Evolutionary conservation across 2,888 invertebrate genomes (phyloP).

Genomic region (Drosophila tripunctata): DNA sequence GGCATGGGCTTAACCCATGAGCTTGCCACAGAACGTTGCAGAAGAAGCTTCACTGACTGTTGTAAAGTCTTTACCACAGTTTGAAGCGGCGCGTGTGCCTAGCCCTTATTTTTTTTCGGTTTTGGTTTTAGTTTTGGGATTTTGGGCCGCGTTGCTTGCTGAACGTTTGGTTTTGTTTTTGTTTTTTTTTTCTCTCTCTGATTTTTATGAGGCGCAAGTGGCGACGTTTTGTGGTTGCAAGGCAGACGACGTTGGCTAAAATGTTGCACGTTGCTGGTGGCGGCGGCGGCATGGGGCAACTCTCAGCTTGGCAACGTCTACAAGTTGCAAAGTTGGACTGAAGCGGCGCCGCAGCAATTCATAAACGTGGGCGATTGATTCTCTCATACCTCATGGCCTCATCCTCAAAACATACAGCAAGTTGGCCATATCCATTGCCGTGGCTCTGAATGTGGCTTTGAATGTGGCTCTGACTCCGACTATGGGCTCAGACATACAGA

Average conservation of each 20-base stretch:
- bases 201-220: slow-evolving; percentile 79
- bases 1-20: slow-evolving; percentile 52
- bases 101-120: slow-evolving; percentile 71
- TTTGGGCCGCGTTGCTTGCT: slow-evolving; percentile 34
- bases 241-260: slow-evolving; percentile 76
- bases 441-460: slow-evolving; percentile 26
- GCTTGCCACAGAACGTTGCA: slow-evolving; percentile 23
- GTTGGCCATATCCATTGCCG: background rate
- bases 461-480: slow-evolving; percentile 8
- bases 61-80: slow-evolving; percentile 36
- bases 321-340: slow-evolving; percentile 47
- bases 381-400: slow-evolving; percentile 78
- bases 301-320: slow-evolving; percentile 36
- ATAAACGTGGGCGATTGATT: slow-evolving; percentile 83
- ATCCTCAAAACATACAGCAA: slow-evolving; percentile 42
- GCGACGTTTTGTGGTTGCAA: slow-evolving; percentile 80
- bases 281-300: slow-evolving; percentile 41
- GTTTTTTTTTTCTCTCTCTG: slow-evolving; percentile 25
- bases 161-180: slow-evolving; percentile 21
- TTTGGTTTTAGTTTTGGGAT: slow-evolving; percentile 42
- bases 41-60: slow-evolving; percentile 24
- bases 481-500: too few relatives aligned
- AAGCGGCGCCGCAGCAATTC: slow-evolving; percentile 80
- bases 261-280: slow-evolving; percentile 76
- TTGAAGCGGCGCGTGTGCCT: slow-evolving; percentile 76